These are phyloP conservation scores for Stichodactyla mertensii DNA, from an alignment of 64 coral and sea anemone genomes.

Conservation along the genomic window DNA sequence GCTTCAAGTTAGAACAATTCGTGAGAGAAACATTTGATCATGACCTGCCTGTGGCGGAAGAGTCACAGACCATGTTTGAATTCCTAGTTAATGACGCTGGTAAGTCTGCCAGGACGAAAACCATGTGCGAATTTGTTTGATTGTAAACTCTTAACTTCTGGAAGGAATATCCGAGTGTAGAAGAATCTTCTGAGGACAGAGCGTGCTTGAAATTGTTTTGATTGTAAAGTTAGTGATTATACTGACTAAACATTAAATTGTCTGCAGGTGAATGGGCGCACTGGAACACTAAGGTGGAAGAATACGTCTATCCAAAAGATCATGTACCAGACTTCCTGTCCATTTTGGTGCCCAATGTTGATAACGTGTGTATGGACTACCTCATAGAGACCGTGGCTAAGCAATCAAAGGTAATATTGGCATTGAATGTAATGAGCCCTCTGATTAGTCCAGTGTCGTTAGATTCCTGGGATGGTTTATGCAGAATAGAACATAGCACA, in stretches of 20 bases:
- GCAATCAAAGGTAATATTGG: conserved; percentile 74
- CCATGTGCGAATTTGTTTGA: too few species aligned
- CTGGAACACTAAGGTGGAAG: conserved; percentile 86
- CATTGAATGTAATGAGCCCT: not conserved
- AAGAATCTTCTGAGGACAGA: too few species aligned
- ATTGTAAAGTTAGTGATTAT: not conserved
- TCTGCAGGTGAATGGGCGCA: conserved; percentile 87
- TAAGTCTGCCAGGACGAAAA: conserved; percentile 1
- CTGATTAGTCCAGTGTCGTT: not conserved
- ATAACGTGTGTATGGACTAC: conserved; percentile 95
- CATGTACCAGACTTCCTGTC: conserved; percentile 92
- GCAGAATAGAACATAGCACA: not conserved
- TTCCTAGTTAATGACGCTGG: conserved; percentile 88
- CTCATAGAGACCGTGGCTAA: conserved; percentile 88
- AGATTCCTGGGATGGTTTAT: not conserved
- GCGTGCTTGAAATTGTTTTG: too few species aligned
- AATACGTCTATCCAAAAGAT: conserved; percentile 88
- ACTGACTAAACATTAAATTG: not conserved
- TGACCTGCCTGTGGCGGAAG: conserved; percentile 55
- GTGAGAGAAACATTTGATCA: conserved; percentile 73
- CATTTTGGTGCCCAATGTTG: conserved; percentile 95
- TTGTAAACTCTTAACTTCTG: too few species aligned
- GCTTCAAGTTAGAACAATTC: conserved; percentile 83
- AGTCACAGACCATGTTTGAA: conserved; percentile 87
- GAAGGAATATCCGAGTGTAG: too few species aligned